Conservation (phyloP, 2,113 vertebrate species). For the Galemys pyrenaicus region DNA sequence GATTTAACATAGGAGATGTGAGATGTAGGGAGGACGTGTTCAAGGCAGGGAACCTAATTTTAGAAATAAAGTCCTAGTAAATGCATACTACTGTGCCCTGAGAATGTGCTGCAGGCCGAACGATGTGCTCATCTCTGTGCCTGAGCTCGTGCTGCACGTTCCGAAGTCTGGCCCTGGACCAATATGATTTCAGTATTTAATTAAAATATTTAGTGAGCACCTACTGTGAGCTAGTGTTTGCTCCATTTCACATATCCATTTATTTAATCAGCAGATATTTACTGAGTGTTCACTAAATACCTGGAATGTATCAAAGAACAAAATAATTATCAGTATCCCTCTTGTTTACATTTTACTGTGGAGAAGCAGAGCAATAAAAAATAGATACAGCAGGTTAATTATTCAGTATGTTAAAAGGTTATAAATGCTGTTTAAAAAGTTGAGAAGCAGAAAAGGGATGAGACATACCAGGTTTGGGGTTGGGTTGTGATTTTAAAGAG, state of each 20-base stretch:
- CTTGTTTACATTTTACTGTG: constrained; percentile 20
- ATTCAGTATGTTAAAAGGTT: not conserved
- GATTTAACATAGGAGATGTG: no score
- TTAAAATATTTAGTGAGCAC: constrained; percentile 13
- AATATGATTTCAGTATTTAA: not conserved
- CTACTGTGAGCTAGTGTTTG: not conserved
- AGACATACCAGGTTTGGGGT: not conserved
- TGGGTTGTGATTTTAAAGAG: not conserved
- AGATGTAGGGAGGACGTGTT: not conserved
- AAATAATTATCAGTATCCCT: not conserved
- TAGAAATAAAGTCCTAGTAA: not conserved
- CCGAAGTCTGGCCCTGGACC: not conserved
- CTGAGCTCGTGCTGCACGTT: not conserved
- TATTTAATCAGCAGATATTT: not conserved
- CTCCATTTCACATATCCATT: not conserved
- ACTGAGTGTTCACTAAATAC: not conserved
- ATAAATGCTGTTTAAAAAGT: not conserved
- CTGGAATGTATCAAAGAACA: not conserved
- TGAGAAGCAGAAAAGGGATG: not conserved
- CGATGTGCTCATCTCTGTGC: not conserved
- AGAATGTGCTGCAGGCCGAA: not conserved
- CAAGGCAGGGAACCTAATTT: not conserved
- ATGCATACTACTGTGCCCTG: no score
- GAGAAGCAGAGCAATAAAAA: not conserved
- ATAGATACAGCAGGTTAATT: not conserved